Evolutionary conservation across 1,140 invertebrate genomes (phyloP), one percentile per base, ranked within the genome.

Genomic region (Dreissena polymorpha): DNA sequence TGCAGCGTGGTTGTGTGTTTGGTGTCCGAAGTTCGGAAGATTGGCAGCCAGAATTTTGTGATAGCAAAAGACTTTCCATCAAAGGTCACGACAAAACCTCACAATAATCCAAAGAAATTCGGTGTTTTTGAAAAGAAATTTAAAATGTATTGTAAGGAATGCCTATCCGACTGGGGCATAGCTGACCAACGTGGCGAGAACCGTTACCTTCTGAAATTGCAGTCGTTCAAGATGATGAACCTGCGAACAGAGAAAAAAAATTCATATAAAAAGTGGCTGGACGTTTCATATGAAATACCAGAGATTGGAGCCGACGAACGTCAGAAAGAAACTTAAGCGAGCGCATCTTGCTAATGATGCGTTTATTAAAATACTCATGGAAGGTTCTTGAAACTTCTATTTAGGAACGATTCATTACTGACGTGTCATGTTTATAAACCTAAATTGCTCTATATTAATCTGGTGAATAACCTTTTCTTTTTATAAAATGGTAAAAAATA

Each of bases 81-180:
- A 39, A 78, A 16, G n/a, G 53, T 78, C 21, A 55, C 5, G 2
- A 78, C n/a, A n/a, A 67, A 68, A 68, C 39, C 64, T 27, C 75
- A 78, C 23, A 67, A 14, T 16, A 69, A 51, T 39, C 63, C 39
- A 7, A 78, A 67, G 23, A 51, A 23, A 27, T 78, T 25, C 23
- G 65, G 25, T 23, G 75, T 63, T 8, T 0, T 78, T 7, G n/a
- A 50, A 14, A 78, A 78, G 21, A 78, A 78, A 29, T 69, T 27
- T 23, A 67, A 53, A 39, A 78, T 78, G 75, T 53, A 16, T 27
- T 78, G 75, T 49, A 78, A 78, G 23, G 68, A 78, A 53, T 78
- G 75, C 25, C 64, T 29, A 27, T 18, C 51, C 10, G 75, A 78
- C 10, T 78, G 75, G 75, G 75, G 75, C 8, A 69, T 55, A 13